phyloP scores from a whole-genome alignment of 2,797 vertebrate genomes.

The Enteromius mattozi region DNA sequence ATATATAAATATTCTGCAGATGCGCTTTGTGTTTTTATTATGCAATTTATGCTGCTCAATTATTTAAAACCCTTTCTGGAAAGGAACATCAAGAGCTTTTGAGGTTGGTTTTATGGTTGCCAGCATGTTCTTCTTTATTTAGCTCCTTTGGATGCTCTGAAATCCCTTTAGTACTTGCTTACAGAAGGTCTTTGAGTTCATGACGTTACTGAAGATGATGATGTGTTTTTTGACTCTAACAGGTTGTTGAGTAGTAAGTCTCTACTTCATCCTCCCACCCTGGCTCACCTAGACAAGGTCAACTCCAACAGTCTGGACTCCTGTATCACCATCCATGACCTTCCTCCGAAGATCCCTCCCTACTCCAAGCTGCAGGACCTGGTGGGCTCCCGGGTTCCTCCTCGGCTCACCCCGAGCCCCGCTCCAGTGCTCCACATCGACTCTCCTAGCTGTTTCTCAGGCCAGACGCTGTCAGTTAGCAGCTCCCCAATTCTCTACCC shows the following conservation, averaged over 20 bases:
- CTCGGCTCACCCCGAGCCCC: constrained; percentile 93
- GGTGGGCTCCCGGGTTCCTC: constrained; percentile 68
- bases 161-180: background rate
- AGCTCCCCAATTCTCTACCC: constrained; percentile 88
- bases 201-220: constrained; percentile 17
- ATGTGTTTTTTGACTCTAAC: constrained; percentile 17
- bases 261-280: constrained; percentile 87
- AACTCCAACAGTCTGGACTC: constrained; percentile 96
- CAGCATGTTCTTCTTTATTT: constrained; percentile 21
- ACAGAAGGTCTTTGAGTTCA: constrained; percentile 27
- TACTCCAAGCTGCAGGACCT: constrained; percentile 89
- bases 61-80: constrained; percentile 20
- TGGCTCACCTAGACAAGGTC: constrained; percentile 94
- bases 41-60: background rate
- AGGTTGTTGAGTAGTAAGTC: constrained; percentile 88
- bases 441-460: constrained; percentile 89
- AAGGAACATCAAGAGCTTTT: background rate
- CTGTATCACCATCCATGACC: constrained; percentile 83
- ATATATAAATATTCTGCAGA: background rate
- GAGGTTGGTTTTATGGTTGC: constrained; percentile 1
- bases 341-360: constrained; percentile 81
- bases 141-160: background rate
- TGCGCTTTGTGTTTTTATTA: background rate
- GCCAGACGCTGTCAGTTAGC: constrained; percentile 81
- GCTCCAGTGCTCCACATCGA: constrained; percentile 96